Evolutionary conservation across 2,888 invertebrate genomes (phyloP).

Genomic region (Torymus aiolomorphi): DNA sequence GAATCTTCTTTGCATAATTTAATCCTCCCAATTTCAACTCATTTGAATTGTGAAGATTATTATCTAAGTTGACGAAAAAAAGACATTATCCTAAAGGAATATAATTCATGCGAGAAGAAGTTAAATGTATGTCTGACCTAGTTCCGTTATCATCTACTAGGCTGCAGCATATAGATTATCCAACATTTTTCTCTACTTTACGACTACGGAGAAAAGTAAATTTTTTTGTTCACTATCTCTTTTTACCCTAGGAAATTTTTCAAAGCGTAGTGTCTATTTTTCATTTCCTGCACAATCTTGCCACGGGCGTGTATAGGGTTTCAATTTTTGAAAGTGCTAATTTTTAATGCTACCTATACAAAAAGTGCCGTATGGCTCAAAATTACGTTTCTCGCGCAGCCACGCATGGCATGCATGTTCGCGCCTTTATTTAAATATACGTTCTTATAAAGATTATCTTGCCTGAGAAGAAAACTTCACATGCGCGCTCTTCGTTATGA

Average conservation of each 20-base stretch:
- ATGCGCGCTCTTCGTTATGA: too few relatives aligned
- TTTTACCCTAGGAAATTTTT: background rate
- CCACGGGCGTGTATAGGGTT: too few relatives aligned
- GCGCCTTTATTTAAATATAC: too few relatives aligned
- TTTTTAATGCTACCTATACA: too few relatives aligned
- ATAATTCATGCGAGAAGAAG: background rate
- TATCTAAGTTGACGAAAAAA: background rate
- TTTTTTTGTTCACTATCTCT: background rate
- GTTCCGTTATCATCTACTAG: slow-evolving; percentile 5
- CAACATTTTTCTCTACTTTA: slow-evolving; percentile 23
- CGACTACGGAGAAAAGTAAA: background rate
- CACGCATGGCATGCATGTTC: too few relatives aligned
- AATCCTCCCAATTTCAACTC: background rate
- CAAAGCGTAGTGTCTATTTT: background rate
- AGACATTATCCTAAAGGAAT: background rate
- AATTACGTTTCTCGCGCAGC: too few relatives aligned
- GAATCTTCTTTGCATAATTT: too few relatives aligned
- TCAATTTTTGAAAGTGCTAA: too few relatives aligned
- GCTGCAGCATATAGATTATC: slow-evolving; percentile 15
- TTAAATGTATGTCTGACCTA: slow-evolving; percentile 34
- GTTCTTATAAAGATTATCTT: too few relatives aligned
- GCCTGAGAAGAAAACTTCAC: too few relatives aligned
- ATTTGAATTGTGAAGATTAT: slow-evolving; percentile 4
- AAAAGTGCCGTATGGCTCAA: too few relatives aligned
- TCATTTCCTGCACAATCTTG: too few relatives aligned